These are phyloP conservation scores for Xylocampa areola DNA, from an alignment of 2,888 invertebrate species.

Conservation along the genomic window DNA sequence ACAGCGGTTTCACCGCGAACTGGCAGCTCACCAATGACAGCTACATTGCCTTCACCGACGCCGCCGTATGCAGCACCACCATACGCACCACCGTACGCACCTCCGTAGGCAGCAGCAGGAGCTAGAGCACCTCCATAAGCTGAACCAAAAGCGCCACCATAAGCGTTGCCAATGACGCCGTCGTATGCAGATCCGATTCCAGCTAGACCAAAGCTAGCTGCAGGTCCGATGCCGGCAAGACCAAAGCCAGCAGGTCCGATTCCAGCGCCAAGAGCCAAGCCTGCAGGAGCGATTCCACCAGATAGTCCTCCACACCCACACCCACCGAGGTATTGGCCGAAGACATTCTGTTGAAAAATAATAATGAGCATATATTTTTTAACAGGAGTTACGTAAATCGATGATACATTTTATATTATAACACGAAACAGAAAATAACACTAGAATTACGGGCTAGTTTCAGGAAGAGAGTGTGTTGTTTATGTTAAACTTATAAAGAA, in stretches of 20 bases:
- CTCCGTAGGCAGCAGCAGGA: conserved; percentile 15
- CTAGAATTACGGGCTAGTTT: too few species aligned
- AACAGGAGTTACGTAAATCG: too few species aligned
- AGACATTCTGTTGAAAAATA: conserved; percentile 12
- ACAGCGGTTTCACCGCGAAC: conserved; percentile 37
- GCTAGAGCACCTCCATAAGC: too few species aligned
- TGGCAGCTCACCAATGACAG: conserved; percentile 61
- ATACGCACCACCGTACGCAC: not conserved
- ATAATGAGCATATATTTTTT: too few species aligned
- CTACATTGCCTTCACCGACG: conserved; percentile 63
- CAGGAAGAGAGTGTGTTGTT: too few species aligned
- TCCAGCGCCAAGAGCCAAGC: not conserved
- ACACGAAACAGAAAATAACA: too few species aligned
- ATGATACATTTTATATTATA: too few species aligned
- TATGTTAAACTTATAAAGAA: too few species aligned
- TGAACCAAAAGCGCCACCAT: too few species aligned
- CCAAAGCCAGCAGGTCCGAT: not conserved
- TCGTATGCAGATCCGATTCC: too few species aligned
- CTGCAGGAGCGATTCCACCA: conserved; percentile 11
- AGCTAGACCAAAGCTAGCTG: too few species aligned
- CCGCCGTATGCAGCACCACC: conserved; percentile 23
- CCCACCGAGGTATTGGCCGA: conserved; percentile 2
- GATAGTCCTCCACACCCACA: conserved; percentile 15
- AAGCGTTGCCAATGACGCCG: too few species aligned
- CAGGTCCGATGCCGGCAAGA: not conserved